Evolutionary conservation across 2,113 vertebrate species (phyloP), one percentile per base, ranked within the genome.

Genomic region (Sinocyclocheilus maitianheensis): DNA sequence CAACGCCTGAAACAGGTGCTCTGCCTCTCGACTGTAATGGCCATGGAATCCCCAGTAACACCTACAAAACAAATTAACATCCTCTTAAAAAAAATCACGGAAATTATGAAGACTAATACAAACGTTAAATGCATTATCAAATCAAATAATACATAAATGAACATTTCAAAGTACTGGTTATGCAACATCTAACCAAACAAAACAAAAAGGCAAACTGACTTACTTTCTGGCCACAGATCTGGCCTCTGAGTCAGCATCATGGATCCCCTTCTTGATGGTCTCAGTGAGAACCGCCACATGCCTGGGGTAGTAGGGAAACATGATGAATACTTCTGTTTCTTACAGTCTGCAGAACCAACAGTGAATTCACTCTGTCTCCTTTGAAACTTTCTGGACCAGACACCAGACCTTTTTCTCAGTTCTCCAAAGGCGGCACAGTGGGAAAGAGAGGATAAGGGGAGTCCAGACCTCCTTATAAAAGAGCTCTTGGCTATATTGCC

Each of bases 41-140:
- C 96, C 94, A 48, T 99, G 98, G 93, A 99, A 99, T 83, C 97
- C 96, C 98, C 98, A 99, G 75, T 99, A 99, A 91, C 98, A 99
- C 46, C 46, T 48, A 48, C 3, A 12, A 48, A 48, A 11, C 46
- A 48, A 48, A 12, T 12, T 0, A 11, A 48, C 46, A 46, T 8
- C 43, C 8, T 43, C 90, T 97, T 98, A 86, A 0, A 55, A 16
- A 62, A 7, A 48, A 48, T 4, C 12, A 65, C 1, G 4, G 9
- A 20, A 65, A 63, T 76, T 8, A 51, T 9, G 14, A 26, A 77
- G 46, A 51, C 43, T 16, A 3, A 55, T 0, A 77, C 24, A 53
- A 53, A 53, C 13, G 51, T 53, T 53, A 53, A 53, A 62, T 26
- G 76, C n/a, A 58, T 11, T 16, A 58, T 11, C 18, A 67, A 60